Evolutionary conservation across 2,888 invertebrate genomes (phyloP).

Genomic region (Lathronympha strigana): DNA sequence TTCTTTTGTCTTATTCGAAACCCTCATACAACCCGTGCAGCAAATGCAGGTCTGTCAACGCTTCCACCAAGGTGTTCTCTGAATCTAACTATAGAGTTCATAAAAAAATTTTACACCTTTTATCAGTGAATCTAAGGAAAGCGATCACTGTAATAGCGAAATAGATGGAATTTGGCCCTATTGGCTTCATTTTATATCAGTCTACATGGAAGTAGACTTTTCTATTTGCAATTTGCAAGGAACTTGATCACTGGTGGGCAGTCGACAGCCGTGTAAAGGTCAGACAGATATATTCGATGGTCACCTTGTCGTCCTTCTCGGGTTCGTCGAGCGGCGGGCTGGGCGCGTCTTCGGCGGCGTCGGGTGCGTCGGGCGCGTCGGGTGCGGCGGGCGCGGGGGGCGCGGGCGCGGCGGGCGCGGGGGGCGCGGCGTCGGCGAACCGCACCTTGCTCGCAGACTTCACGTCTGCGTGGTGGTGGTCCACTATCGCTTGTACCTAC

Average conservation of each 20-base stretch:
- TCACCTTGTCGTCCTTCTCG: conserved; percentile 81
- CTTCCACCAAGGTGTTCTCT: background rate
- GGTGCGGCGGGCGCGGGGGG: conserved; percentile 68
- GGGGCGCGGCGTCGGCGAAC: conserved; percentile 87
- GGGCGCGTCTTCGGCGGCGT: conserved; percentile 81
- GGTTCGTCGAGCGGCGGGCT: conserved; percentile 71
- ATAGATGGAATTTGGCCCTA: too few species aligned
- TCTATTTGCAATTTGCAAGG: too few species aligned
- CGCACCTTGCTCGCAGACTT: conserved; percentile 93
- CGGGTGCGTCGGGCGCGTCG: background rate
- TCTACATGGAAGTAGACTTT: too few species aligned
- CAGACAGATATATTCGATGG: conserved; percentile 28
- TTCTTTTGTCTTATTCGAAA: conserved; percentile 3
- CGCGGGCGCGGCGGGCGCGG: background rate
- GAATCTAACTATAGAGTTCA: background rate
- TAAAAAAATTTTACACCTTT: background rate
- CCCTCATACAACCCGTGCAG: background rate
- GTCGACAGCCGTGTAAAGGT: background rate
- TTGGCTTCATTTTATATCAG: too few species aligned
- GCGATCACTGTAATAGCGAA: too few species aligned
- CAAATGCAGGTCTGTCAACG: background rate
- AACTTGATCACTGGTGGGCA: background rate
- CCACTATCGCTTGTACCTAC: conserved; percentile 97
- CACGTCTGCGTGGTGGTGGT: conserved; percentile 92
- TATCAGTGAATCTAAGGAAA: too few species aligned